A percentile compares a stretch with the other conserved stretches of the same genome.
Evolutionary conservation across 2,888 invertebrate genomes (phyloP).

Genomic region (Philhelius pedissequus): DNA sequence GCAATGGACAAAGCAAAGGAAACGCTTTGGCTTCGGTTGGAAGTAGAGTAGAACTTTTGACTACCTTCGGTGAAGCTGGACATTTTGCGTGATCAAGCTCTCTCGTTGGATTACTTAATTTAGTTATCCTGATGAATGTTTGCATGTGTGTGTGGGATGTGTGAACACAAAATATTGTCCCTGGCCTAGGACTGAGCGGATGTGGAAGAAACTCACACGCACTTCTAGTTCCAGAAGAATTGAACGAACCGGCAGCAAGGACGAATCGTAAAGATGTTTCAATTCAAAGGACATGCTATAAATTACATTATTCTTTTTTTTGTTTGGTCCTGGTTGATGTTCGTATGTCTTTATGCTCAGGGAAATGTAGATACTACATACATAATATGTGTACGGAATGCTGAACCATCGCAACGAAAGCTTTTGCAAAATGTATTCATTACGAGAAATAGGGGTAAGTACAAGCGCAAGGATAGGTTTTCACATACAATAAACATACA

Average conservation of each 20-base stretch:
- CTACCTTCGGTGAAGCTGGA: conserved; percentile 10
- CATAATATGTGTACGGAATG: neutral
- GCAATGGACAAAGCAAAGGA: too few relatives aligned
- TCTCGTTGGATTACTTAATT: conserved; percentile 62
- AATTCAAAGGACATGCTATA: conserved; percentile 62
- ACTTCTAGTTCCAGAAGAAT: neutral
- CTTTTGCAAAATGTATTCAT: conserved; percentile 4
- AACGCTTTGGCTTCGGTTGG: neutral
- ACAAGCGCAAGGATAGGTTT: conserved; percentile 1
- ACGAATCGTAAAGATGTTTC: conserved; percentile 60
- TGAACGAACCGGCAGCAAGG: neutral
- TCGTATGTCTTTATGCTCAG: conserved; percentile 12
- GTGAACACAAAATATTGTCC: conserved; percentile 7
- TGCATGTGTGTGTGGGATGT: conserved; percentile 26
- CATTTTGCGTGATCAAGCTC: conserved; percentile 64
- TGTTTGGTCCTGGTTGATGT: conserved; percentile 3
- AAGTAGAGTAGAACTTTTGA: neutral
- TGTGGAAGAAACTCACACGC: conserved; percentile 14
- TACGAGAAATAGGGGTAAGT: conserved; percentile 9
- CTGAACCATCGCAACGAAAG: neutral
- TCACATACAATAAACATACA: neutral
- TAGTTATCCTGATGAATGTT: conserved; percentile 61
- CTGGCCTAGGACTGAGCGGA: conserved; percentile 9
- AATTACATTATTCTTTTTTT: conserved; percentile 51
- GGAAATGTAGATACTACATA: neutral